Percentiles rank a stretch among this genome's conserved stretches.
Evolutionary conservation across 2,888 invertebrate genomes (phyloP).

Genomic region (Idaea dimidiata): DNA sequence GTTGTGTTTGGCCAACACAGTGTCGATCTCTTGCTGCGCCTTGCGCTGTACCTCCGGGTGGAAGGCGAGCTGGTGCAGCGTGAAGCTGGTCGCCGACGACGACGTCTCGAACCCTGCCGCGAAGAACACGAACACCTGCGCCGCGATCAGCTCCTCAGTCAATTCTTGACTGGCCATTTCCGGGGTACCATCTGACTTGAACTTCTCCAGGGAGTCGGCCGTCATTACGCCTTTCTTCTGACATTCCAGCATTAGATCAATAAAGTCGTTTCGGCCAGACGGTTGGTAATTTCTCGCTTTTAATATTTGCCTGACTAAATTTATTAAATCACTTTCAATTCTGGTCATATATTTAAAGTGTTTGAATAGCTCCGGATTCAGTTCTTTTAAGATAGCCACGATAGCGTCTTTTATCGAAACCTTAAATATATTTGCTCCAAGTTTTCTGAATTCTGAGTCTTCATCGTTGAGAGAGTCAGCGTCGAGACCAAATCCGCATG

Average conservation of each 20-base stretch:
- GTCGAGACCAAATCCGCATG: conserved; percentile 58
- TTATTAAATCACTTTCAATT: conserved; percentile 42
- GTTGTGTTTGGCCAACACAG: conserved; percentile 40
- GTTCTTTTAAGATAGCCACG: conserved; percentile 40
- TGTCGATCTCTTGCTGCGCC: conserved; percentile 50
- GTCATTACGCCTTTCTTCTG: conserved; percentile 44
- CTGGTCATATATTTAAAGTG: conserved; percentile 36
- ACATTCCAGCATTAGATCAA: conserved; percentile 52
- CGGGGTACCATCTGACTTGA: conserved; percentile 44
- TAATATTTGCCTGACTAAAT: conserved; percentile 48
- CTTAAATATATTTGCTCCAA: conserved; percentile 48
- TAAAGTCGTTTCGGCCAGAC: conserved; percentile 51
- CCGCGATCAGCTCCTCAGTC: conserved; percentile 47
- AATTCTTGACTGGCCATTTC: conserved; percentile 38
- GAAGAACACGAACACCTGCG: conserved; percentile 57
- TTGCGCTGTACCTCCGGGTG: conserved; percentile 46
- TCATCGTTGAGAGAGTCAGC: conserved; percentile 53
- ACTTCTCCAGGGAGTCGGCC: conserved; percentile 48
- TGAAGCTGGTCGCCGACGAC: conserved; percentile 54
- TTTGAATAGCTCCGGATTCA: conserved; percentile 44
- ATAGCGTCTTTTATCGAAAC: conserved; percentile 31
- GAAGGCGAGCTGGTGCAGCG: conserved; percentile 54
- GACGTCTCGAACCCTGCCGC: conserved; percentile 61
- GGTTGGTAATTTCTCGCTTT: conserved; percentile 49
- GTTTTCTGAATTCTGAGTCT: conserved; percentile 50